Percentiles rank a stretch among this genome's conserved stretches.
These are phyloP conservation scores for Ailuropoda melanoleuca DNA, from an alignment of 2,113 vertebrate genomes.

Conservation along the genomic window DNA sequence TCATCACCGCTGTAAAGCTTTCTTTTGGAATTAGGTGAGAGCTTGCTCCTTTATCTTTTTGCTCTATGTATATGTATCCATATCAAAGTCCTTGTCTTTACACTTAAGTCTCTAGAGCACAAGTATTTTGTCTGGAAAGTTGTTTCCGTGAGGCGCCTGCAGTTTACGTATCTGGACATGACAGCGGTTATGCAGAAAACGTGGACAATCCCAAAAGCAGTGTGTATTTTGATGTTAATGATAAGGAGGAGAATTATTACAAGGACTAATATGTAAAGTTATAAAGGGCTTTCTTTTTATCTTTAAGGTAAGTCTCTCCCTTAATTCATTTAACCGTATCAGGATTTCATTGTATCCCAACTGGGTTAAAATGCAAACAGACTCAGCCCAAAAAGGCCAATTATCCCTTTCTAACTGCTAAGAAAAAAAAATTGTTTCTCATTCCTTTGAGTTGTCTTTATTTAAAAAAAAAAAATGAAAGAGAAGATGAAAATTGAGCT, in stretches of 20 bases:
- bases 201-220: neutral
- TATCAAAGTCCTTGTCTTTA: neutral
- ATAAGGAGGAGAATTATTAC: neutral
- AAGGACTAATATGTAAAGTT: neutral
- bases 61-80: neutral
- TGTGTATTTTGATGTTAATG: neutral
- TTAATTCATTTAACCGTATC: neutral
- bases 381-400: neutral
- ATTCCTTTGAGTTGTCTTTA: neutral
- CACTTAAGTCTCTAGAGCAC: neutral
- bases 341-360: neutral
- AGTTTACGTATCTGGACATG: neutral
- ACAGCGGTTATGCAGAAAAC: neutral
- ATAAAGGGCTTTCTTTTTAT: neutral
- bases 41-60: neutral
- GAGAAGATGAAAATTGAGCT: neutral
- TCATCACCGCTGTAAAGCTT: neutral
- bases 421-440: neutral
- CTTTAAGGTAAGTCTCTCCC: conserved; percentile 16
- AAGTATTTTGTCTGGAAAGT: neutral
- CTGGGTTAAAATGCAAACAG: neutral
- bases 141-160: neutral
- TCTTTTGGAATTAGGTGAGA: neutral
- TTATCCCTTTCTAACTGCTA: neutral
- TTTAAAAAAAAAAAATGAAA: neutral